Conservation (phyloP, 2,888 invertebrate genomes). For the Polydesmus complanatus region DNA sequence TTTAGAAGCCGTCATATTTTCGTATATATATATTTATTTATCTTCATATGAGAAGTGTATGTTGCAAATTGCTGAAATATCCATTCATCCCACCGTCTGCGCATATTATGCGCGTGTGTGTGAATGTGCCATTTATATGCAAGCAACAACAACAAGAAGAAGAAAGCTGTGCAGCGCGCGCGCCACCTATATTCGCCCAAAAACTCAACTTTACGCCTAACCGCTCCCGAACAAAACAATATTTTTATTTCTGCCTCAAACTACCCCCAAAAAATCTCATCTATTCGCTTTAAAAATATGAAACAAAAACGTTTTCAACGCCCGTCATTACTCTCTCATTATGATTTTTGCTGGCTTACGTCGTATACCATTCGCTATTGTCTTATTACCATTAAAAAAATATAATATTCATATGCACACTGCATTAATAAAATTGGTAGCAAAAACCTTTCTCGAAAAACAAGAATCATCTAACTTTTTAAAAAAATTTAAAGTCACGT, state of each 20-base stretch:
- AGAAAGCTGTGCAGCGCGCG: too few species aligned
- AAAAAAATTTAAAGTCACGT: too few species aligned
- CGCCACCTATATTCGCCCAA: not conserved
- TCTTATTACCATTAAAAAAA: too few species aligned
- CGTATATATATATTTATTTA: not conserved
- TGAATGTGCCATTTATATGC: not conserved
- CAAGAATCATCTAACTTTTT: too few species aligned
- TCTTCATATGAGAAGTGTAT: not conserved
- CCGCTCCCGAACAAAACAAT: not conserved
- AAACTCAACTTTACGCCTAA: not conserved
- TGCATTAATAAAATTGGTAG: too few species aligned
- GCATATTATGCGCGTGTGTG: too few species aligned
- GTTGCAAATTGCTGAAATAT: not conserved
- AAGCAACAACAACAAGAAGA: not conserved
- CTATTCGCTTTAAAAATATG: not conserved
- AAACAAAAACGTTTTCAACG: too few species aligned
- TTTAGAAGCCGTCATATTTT: too few species aligned
- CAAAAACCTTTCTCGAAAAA: too few species aligned
- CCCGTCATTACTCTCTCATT: not conserved
- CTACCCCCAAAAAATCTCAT: not conserved
- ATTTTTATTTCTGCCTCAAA: not conserved
- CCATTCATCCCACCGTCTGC: not conserved
- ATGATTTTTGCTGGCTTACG: not conserved
- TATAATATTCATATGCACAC: too few species aligned
- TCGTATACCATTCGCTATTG: too few species aligned